Evolutionary conservation across 2,888 invertebrate species (phyloP).

Genomic region (Epirrita christyi): DNA sequence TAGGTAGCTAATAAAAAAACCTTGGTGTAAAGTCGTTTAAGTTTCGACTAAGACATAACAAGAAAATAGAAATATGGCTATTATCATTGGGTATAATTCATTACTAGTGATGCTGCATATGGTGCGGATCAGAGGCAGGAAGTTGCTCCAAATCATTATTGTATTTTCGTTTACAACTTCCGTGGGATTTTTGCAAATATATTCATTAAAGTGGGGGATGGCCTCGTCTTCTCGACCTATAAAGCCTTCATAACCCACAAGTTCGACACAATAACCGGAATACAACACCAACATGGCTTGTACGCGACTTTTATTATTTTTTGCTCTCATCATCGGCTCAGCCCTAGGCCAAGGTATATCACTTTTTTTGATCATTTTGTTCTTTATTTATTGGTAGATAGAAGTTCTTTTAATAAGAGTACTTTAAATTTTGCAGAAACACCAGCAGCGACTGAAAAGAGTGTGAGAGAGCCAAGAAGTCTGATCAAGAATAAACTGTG

Average conservation of each 20-base stretch:
- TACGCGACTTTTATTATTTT: slow-evolving; percentile 41
- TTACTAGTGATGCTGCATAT: not conserved
- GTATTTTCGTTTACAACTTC: slow-evolving; percentile 48
- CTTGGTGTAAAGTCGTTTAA: too few relatives aligned
- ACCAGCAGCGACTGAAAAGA: slow-evolving; percentile 40
- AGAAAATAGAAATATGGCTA: not conserved
- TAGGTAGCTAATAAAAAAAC: too few relatives aligned
- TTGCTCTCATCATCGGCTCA: slow-evolving; percentile 50
- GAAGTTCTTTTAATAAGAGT: slow-evolving; percentile 17
- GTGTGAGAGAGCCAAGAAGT: slow-evolving; percentile 52
- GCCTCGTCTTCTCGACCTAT: slow-evolving; percentile 71
- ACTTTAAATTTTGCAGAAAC: slow-evolving; percentile 45
- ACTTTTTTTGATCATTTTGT: slow-evolving; percentile 33
- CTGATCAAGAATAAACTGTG: slow-evolving; percentile 58
- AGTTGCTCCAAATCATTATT: slow-evolving; percentile 37
- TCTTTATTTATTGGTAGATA: slow-evolving; percentile 33
- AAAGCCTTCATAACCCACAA: slow-evolving; percentile 64
- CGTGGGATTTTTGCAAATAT: slow-evolving; percentile 64
- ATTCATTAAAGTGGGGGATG: slow-evolving; percentile 68
- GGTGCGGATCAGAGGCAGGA: slow-evolving; percentile 15
- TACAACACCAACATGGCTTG: slow-evolving; percentile 58
- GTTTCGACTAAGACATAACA: not conserved
- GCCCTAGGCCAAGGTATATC: slow-evolving; percentile 67
- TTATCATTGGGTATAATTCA: not conserved
- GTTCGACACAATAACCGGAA: slow-evolving; percentile 58